Evolutionary conservation across 2,113 vertebrate genomes (phyloP).

Genomic region (Pollimyrus isidori): DNA sequence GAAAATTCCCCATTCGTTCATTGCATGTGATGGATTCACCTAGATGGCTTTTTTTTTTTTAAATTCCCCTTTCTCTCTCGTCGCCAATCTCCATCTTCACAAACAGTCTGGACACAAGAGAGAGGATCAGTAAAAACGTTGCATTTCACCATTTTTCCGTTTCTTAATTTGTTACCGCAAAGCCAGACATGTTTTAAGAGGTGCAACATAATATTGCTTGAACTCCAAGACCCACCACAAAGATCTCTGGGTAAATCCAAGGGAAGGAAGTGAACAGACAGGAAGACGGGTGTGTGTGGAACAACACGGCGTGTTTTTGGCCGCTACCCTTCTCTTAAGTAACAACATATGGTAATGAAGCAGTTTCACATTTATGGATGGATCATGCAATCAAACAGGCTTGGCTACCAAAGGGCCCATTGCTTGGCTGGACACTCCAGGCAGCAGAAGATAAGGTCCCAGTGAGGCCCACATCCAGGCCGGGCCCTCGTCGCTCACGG

Average conservation of each 20-base stretch:
- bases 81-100: conserved; percentile 33
- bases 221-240: conserved; percentile 71
- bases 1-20: conserved; percentile 20
- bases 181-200: conserved; percentile 69
- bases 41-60: neutral
- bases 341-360: conserved; percentile 67
- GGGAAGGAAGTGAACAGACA: conserved; percentile 68
- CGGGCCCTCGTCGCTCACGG: conserved; percentile 60
- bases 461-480: conserved; percentile 61
- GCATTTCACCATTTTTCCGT: conserved; percentile 67
- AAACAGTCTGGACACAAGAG: conserved; percentile 44
- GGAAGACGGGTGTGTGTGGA: conserved; percentile 70
- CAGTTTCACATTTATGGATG: conserved; percentile 50
- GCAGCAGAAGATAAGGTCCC: conserved; percentile 54
- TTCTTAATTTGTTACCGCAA: conserved; percentile 67
- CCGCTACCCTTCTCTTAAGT: conserved; percentile 62
- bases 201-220: conserved; percentile 71
- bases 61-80: conserved; percentile 22
- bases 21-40: conserved; percentile 19
- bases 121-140: conserved; percentile 51
- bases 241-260: conserved; percentile 66
- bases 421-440: conserved; percentile 24
- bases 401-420: conserved; percentile 17
- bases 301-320: conserved; percentile 62
- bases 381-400: conserved; percentile 31